Evolutionary conservation across 2,113 vertebrate genomes (phyloP), one percentile per base, ranked within the genome.

Genomic region (Hyla sarda): DNA sequence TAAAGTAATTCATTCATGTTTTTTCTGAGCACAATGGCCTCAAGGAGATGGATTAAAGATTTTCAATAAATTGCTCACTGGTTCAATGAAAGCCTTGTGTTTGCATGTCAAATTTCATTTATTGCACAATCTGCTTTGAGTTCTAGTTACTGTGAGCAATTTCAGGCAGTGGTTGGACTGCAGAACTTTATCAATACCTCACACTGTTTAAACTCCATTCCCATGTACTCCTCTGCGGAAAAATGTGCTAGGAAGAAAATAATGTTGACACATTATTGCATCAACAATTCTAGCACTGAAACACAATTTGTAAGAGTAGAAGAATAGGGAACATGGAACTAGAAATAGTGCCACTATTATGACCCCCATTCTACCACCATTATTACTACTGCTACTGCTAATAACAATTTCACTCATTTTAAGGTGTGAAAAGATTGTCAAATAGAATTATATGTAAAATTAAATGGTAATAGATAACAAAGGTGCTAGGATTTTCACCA

Each of bases 21-120:
- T 79, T 80, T 79, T 60, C 65, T 48, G 28, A 34, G 25, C 77
- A 82, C 67, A 73, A 82, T 62, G 52, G 77, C 37, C 67, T 82
- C 52, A 54, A 82, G 67, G 67, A 82, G 67, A 87, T 47, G 69
- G 78, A 87, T 87, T 87, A 82, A 87, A 87, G 69, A 87, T 87
- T 81, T 87, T 82, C 77, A 62, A 82, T 74, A 87, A 58, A 87
- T 87, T 87, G 78, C 78, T 87, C 67, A 82, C n/a, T 74, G 77
- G 67, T 60, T 82, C 85, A 87, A 87, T 82, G 71, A 87, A 87
- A 82, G 67, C 21, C 52, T 71, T 82, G 69, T 82, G 77, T 87
- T 74, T 87, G 77, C 85, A 82, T 87, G 85, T 82, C 77, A 82
- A 72, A 82, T 87, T 87, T 87, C 85, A 82, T 87, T 87, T 87